Conservation (phyloP, 2,113 vertebrate species). For the Henicopernis longicauda region DNA sequence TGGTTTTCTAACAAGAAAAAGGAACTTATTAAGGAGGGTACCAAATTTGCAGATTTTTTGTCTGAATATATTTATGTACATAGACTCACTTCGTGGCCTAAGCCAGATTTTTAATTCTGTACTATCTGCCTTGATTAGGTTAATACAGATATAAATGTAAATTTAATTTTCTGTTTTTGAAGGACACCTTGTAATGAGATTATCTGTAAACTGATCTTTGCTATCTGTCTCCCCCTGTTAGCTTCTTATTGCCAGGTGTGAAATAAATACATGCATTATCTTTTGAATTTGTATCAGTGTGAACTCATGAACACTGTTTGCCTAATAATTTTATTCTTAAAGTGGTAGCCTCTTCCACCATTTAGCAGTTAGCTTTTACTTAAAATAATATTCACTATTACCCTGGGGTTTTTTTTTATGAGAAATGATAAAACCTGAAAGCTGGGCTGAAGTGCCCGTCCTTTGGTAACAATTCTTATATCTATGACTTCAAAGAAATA, state of each 20-base stretch:
- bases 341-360: neutral
- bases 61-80: neutral
- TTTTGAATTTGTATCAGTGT: neutral
- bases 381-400: neutral
- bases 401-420: fast-evolving
- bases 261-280: neutral
- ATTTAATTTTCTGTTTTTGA: neutral
- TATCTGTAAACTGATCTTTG: neutral
- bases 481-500: neutral
- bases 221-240: neutral
- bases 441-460: neutral
- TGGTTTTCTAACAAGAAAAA: neutral
- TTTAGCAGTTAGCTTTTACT: neutral
- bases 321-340: neutral
- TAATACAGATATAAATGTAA: neutral
- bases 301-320: neutral
- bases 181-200: neutral
- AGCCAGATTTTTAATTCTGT: neutral
- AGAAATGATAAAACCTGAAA: neutral
- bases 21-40: neutral
- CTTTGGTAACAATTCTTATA: neutral
- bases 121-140: neutral
- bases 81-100: neutral
- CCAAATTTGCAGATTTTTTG: neutral
- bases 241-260: neutral